A percentile compares a stretch with the other conserved stretches of the same genome.
Evolutionary conservation across 2,888 invertebrate genomes (phyloP).

Genomic region (Eudemis profundana): DNA sequence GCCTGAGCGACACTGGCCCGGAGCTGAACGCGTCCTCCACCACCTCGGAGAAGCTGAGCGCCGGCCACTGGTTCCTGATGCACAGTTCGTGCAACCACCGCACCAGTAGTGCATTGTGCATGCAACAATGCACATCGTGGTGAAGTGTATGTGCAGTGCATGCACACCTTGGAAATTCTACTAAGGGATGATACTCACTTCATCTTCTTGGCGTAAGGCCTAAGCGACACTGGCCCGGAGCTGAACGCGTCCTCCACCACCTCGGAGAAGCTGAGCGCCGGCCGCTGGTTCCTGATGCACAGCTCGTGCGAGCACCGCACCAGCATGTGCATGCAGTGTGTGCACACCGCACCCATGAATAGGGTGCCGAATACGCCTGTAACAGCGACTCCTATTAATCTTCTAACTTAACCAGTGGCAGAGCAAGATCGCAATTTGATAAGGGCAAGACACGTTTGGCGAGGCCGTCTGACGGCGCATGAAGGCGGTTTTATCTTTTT

Average conservation of each 20-base stretch:
- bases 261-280: constrained; percentile 91
- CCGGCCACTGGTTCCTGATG: constrained; percentile 87
- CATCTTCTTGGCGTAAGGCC: constrained; percentile 86
- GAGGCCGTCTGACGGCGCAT: too few species aligned
- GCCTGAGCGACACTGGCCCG: constrained; percentile 88
- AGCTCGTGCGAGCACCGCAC: constrained; percentile 90
- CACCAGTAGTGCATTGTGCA: constrained; percentile 91
- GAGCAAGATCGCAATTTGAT: too few species aligned
- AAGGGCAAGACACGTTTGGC: too few species aligned
- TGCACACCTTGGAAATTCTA: too few species aligned
- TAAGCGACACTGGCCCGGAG: constrained; percentile 88
- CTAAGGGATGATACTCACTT: too few species aligned
- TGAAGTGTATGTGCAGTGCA: too few species aligned
- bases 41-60: constrained; percentile 92
- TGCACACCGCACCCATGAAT: constrained; percentile 94
- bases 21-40: constrained; percentile 90
- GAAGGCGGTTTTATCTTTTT: too few species aligned
- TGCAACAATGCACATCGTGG: constrained; percentile 98
- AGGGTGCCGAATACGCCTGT: constrained; percentile 92
- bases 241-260: constrained; percentile 91
- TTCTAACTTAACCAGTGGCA: background rate
- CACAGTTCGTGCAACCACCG: constrained; percentile 91
- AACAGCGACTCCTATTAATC: background rate
- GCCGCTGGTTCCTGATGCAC: constrained; percentile 88
- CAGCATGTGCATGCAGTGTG: constrained; percentile 96